Evolutionary conservation across 2,113 vertebrate genomes (phyloP).

Genomic region (Oryctolagus cuniculus): mOryCun1.1 NC_091453.1:3481001-3481500

Average conservation of each 20-base stretch:
- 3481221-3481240: conserved; percentile 64
- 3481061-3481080: conserved; percentile 50
- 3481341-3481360: conserved; percentile 52
- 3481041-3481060: not conserved
- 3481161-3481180: conserved; percentile 53
- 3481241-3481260: not conserved
- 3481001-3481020: not conserved
- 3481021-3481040: conserved; percentile 38
- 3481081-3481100: conserved; percentile 56
- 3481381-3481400: conserved; percentile 42
- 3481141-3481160: not conserved
- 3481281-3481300: conserved; percentile 23
- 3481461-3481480: conserved; percentile 39
- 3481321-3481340: not conserved
- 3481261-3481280: not conserved
- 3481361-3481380: conserved; percentile 56
- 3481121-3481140: conserved; percentile 40
- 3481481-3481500: conserved; percentile 13
- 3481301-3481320: conserved; percentile 22
- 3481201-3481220: conserved; percentile 1
- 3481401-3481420: conserved; percentile 35
- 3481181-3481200: conserved; percentile 40
- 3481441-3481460: conserved; percentile 55
- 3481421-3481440: conserved; percentile 42
- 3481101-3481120: conserved; percentile 42